A percentile compares a stretch with the other conserved stretches of the same genome.
These are phyloP conservation scores for Etia nguti DNA, from an alignment of 2,113 vertebrate species.

Conservation along the genomic window DNA sequence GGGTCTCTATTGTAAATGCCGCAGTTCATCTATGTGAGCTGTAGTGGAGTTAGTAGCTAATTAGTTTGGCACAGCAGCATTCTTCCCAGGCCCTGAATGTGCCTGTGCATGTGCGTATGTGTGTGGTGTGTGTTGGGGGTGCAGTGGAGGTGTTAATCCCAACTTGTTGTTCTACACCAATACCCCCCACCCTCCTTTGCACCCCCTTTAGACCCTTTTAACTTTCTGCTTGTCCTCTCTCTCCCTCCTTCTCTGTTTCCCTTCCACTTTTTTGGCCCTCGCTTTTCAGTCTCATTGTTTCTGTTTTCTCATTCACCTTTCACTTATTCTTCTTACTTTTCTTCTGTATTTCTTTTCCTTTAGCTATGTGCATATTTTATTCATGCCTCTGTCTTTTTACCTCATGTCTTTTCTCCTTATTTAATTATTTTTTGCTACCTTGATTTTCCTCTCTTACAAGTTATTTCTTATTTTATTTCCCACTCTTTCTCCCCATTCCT, in stretches of 20 bases:
- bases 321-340: background rate
- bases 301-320: background rate
- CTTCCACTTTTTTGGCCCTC: background rate
- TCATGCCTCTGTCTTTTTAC: background rate
- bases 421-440: background rate
- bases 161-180: constrained; percentile 65
- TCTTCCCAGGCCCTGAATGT: constrained; percentile 46
- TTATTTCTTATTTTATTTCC: constrained; percentile 6
- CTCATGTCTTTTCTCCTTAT: background rate
- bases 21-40: constrained; percentile 32
- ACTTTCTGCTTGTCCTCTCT: constrained; percentile 15
- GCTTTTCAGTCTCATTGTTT: background rate
- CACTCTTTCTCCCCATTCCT: background rate
- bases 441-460: background rate
- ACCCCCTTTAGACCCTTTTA: background rate
- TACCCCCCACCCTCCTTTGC: background rate
- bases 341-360: background rate
- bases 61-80: constrained; percentile 61
- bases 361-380: background rate
- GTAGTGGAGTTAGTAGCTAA: constrained; percentile 56
- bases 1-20: constrained; percentile 13
- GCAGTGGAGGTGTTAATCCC: constrained; percentile 59
- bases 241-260: background rate
- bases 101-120: constrained; percentile 16
- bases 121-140: constrained; percentile 11